These are phyloP conservation scores for Notoglanidium macrostoma DNA, from an alignment of 2,797 vertebrate genomes.

Conservation along the genomic window DNA sequence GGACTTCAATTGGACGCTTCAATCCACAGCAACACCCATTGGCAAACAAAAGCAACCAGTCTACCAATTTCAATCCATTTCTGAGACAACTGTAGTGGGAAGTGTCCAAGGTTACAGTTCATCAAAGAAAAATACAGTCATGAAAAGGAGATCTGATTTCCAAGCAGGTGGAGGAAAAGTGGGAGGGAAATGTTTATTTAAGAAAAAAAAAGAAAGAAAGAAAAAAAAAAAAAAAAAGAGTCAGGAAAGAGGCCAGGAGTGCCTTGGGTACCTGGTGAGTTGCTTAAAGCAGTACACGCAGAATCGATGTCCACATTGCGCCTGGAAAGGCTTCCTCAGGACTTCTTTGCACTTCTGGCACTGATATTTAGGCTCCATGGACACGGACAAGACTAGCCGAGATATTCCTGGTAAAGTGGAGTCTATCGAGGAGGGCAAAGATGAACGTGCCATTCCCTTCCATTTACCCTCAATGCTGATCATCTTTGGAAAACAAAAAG, in stretches of 20 bases:
- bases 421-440: slow-evolving; percentile 77
- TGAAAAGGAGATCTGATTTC: neutral
- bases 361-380: slow-evolving; percentile 92
- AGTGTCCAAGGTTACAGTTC: slow-evolving; percentile 31
- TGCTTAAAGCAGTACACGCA: slow-evolving; percentile 88
- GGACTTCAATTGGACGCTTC: neutral
- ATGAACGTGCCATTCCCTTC: slow-evolving; percentile 84
- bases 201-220: neutral
- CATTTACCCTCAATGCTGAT: slow-evolving; percentile 60
- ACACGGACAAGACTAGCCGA: slow-evolving; percentile 85
- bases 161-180: neutral
- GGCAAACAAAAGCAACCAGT: neutral
- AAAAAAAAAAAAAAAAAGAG: neutral
- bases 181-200: neutral
- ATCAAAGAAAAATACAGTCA: neutral
- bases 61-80: neutral
- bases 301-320: slow-evolving; percentile 95
- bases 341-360: slow-evolving; percentile 91
- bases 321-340: slow-evolving; percentile 89
- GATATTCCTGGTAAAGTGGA: slow-evolving; percentile 87
- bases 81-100: neutral
- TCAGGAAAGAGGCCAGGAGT: slow-evolving; percentile 32
- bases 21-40: neutral
- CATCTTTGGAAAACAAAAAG: slow-evolving; percentile 60
- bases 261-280: slow-evolving; percentile 85